Evolutionary conservation across 1,140 invertebrate species (phyloP), one percentile per base, ranked within the genome.

Genomic region (Magallana ariakensis): DNA sequence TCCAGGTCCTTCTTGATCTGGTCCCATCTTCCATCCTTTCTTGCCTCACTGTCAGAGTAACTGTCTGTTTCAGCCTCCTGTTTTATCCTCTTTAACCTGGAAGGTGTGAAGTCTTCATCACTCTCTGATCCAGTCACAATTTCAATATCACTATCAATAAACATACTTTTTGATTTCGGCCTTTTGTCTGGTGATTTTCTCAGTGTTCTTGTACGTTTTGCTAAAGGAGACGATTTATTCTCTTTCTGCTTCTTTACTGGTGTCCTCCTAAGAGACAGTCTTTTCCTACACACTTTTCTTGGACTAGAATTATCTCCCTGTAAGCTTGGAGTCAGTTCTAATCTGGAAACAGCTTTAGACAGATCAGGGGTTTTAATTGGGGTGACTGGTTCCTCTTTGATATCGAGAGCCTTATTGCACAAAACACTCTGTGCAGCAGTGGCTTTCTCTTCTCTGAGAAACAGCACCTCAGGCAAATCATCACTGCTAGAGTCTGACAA

Each of bases 391-490:
- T 60, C 56, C 33, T 84, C 58, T 46, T 60, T 84, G n/a, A 60
- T 84, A 26, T n/a, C 19, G 13, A 22, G 83, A 1, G 33, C n/a
- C 11, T 5, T 11, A 60, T 10, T 58, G 19, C 7, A 56, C 16
- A 57, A 81, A 58, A 26, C 54, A n/a, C 7, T 33, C 22, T 9
- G 0, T 26, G 1, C 9, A 9, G 22, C 8, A 11, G 22, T 13
- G 10, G 66, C 8, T 13, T 75, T 75, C 46, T 86, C 85, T 46
- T 82, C 33, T 86, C 46, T 81, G 1, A 86, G 80, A 56, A 86
- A 86, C 22, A 54, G 16, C 22, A 86, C 85, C 11, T 86, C 85
- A 8, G 85, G 85, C 62, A 86, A 83, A 26, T 62, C 57, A 10
- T 58, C 56, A 55, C 81, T 80, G 55, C 84, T 85, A 11, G 85